Percentiles rank a stretch among this genome's conserved stretches.
Conservation (phyloP, 2,888 invertebrate species). For the Bombylius discolor region DNA sequence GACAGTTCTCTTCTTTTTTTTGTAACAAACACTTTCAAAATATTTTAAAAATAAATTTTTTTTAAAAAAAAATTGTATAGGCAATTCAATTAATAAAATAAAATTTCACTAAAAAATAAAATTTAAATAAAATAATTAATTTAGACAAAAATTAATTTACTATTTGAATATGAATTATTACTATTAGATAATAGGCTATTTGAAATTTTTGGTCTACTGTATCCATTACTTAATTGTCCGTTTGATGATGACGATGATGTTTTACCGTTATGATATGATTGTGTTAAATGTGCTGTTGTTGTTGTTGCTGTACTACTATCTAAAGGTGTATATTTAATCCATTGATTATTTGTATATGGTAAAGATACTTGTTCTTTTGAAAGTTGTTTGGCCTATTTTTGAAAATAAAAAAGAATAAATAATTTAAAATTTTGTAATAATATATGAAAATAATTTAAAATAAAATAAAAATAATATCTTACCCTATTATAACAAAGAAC, state of each 20-base stretch:
- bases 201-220: constrained; percentile 16
- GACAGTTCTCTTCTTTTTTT: too few species aligned
- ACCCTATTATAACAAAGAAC: constrained; percentile 85
- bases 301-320: constrained; percentile 21
- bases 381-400: constrained; percentile 52
- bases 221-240: constrained; percentile 15
- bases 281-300: neutral
- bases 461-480: constrained; percentile 21
- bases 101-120: neutral
- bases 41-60: too few species aligned
- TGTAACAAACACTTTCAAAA: too few species aligned
- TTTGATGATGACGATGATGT: constrained; percentile 10
- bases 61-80: too few species aligned
- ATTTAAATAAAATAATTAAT: constrained; percentile 3
- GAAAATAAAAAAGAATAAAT: constrained; percentile 17
- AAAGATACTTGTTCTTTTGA: constrained; percentile 44
- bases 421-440: neutral
- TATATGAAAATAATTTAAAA: neutral
- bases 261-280: constrained; percentile 6
- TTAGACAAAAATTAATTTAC: constrained; percentile 33
- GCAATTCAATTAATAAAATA: neutral
- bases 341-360: constrained; percentile 38
- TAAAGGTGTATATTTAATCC: constrained; percentile 32
- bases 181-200: constrained; percentile 29
- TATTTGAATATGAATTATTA: constrained; percentile 26